Conservation (phyloP, 53 echinoderm and acorn worm genomes). For the Astropecten irregularis region DNA sequence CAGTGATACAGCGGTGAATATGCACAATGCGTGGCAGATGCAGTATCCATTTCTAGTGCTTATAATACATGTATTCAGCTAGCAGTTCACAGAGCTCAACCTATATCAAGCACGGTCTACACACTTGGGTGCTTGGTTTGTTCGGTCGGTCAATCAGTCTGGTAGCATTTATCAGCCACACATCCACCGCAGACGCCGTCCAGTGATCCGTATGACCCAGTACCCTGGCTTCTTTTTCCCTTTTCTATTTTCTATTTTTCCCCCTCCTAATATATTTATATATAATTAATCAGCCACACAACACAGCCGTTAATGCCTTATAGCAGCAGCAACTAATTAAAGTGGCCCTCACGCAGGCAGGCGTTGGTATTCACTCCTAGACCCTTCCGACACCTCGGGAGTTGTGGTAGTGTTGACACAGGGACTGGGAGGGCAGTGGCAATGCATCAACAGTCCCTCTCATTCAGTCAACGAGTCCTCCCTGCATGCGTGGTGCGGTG, state of each 20-base stretch:
- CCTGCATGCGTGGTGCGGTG: too few species aligned
- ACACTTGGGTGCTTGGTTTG: not conserved
- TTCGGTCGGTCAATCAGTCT: not conserved
- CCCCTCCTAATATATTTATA: not conserved
- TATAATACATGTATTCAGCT: conserved; percentile 24
- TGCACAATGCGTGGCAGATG: conserved; percentile 26
- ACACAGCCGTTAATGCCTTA: conserved; percentile 41
- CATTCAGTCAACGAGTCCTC: conserved; percentile 33
- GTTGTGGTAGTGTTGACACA: conserved; percentile 51
- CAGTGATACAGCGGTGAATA: not conserved
- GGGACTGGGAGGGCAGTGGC: conserved; percentile 27
- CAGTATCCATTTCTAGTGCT: conserved; percentile 35
- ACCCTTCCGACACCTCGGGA: conserved; percentile 15
- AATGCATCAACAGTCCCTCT: conserved; percentile 39
- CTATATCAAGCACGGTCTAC: conserved; percentile 18
- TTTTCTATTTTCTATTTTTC: not conserved
- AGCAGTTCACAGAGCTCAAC: conserved; percentile 32
- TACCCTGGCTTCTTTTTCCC: not conserved
- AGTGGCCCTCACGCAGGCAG: not conserved
- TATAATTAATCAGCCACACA: conserved; percentile 16
- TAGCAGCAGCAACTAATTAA: conserved; percentile 42
- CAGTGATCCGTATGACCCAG: conserved; percentile 49
- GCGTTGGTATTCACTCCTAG: conserved; percentile 28
- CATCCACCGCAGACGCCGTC: conserved; percentile 14
- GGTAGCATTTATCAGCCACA: conserved; percentile 24